Evolutionary conservation across 30 jellyfish, hydroid and myxozoan genomes (phyloP), one percentile per base, ranked within the genome.

Genomic region (Chironex yamaguchii): DNA sequence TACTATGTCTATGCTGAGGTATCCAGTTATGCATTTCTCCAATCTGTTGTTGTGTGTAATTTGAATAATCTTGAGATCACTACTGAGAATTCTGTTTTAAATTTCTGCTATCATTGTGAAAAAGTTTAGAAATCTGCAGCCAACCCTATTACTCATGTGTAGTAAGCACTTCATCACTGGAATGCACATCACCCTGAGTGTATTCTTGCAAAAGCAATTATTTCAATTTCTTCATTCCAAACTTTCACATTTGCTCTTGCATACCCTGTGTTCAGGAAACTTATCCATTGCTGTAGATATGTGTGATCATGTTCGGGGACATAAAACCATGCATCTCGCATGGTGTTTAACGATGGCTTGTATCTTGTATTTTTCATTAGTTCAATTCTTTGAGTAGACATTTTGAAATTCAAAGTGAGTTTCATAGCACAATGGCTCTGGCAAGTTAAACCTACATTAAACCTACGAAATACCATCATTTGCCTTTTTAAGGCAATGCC

Each of bases 331-430:
- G 84, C 90, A 67, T 35, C 14, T 12, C 30, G 14, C 29, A 73
- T 36, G n/a, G 69, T 36, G 6, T 62, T n/a, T 9, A 50, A 34
- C 95, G 90, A 85, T 31, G 95, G 95, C 42, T 85, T 85, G 76
- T 50, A 71, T 58, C 51, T 52, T n/a, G n/a, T n/a, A n/a, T n/a
- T n/a, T n/a, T n/a, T n/a, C 29, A n/a, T n/a, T n/a, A 20, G 70
- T n/a, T n/a, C 71, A 20, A 67, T 67, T 71, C 33, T 30, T 67
- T 17, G 81, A 9, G 14, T 67, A 26, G 17, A 67, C 14, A 14
- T 67, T 67, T 13, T 24, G n/a, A 67, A 67, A 67, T 24, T 67
- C 33, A 68, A 67, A 20, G 13, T 17, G 13, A 67, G 81, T 67
- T 0, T 23, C 13, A 11, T 17, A 25, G 26, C 81, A 30, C 14